A percentile compares a stretch with the other conserved stretches of the same genome.
phyloP scores from a whole-genome alignment of 2,888 invertebrate genomes.

The Drosophila gaucha region DNA sequence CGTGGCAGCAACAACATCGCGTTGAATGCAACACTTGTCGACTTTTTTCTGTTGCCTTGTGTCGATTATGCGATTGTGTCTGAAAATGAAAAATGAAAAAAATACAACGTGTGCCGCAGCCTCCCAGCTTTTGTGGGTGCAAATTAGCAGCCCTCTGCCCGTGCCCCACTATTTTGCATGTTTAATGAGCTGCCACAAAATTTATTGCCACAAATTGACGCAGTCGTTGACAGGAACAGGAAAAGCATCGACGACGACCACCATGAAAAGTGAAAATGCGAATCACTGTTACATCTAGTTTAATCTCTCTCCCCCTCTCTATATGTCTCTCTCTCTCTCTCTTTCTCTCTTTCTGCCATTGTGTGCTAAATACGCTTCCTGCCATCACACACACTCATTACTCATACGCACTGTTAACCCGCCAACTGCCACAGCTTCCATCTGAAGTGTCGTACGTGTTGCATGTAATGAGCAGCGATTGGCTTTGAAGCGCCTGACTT shows the following conservation, averaged over 20 bases:
- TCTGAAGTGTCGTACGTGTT: slow-evolving; percentile 20
- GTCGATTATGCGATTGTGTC: slow-evolving; percentile 68
- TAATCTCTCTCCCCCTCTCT: slow-evolving; percentile 2
- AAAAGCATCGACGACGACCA: slow-evolving; percentile 45
- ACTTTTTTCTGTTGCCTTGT: slow-evolving; percentile 39
- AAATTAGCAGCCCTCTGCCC: slow-evolving; percentile 32
- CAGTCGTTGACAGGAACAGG: slow-evolving; percentile 61
- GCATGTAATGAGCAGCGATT: slow-evolving; percentile 43
- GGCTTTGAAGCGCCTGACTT: slow-evolving; percentile 32
- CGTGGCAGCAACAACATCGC: slow-evolving; percentile 45
- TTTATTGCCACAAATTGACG: slow-evolving; percentile 67
- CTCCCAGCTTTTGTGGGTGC: slow-evolving; percentile 23
- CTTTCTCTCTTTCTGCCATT: slow-evolving; percentile 41
- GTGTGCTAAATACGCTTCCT: slow-evolving; percentile 77
- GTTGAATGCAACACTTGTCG: slow-evolving; percentile 60
- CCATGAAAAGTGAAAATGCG: slow-evolving; percentile 69
- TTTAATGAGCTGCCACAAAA: slow-evolving; percentile 74
- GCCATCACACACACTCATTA: slow-evolving; percentile 60
- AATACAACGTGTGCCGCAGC: slow-evolving; percentile 20
- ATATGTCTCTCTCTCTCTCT: not conserved
- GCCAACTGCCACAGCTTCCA: slow-evolving; percentile 23
- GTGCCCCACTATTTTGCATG: slow-evolving; percentile 56
- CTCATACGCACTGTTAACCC: slow-evolving; percentile 75
- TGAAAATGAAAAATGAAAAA: slow-evolving; percentile 42
- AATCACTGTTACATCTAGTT: slow-evolving; percentile 58